These are phyloP conservation scores for Diplosoma virens DNA, from an alignment of 23 tunicate species.

Conservation along the genomic window DNA sequence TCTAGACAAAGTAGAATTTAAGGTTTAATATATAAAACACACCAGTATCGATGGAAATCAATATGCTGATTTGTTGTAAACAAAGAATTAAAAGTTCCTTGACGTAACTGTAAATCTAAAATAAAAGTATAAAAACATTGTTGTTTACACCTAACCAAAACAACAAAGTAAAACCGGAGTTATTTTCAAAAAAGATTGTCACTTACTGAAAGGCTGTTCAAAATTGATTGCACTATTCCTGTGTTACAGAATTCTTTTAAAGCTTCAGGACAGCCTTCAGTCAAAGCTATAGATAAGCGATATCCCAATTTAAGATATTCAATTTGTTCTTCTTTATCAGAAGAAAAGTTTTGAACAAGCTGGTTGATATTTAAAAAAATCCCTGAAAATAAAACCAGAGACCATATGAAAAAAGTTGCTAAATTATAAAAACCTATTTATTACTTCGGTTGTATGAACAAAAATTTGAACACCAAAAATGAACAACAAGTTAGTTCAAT, in stretches of 20 bases:
- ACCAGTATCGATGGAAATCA: not conserved
- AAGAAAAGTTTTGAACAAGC: not conserved
- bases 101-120: not conserved
- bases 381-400: conserved; percentile 1
- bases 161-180: no score
- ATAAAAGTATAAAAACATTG: no score
- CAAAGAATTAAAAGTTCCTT: not conserved
- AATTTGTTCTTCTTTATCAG: not conserved
- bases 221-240: not conserved
- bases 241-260: not conserved
- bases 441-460: no score
- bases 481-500: no score
- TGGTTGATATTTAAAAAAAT: conserved; percentile 25
- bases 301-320: not conserved
- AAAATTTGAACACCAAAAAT: no score
- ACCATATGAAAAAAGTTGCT: no score
- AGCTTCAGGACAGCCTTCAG: conserved; percentile 5
- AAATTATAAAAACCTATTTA: no score
- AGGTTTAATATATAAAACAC: no score
- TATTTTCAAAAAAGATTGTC: not conserved
- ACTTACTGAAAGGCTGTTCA: conserved; percentile 8
- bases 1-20: no score
- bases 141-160: no score
- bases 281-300: conserved; percentile 20
- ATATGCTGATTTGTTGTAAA: not conserved